These are phyloP conservation scores for Sicus ferrugineus DNA, from an alignment of 2,888 invertebrate genomes.

Conservation along the genomic window DNA sequence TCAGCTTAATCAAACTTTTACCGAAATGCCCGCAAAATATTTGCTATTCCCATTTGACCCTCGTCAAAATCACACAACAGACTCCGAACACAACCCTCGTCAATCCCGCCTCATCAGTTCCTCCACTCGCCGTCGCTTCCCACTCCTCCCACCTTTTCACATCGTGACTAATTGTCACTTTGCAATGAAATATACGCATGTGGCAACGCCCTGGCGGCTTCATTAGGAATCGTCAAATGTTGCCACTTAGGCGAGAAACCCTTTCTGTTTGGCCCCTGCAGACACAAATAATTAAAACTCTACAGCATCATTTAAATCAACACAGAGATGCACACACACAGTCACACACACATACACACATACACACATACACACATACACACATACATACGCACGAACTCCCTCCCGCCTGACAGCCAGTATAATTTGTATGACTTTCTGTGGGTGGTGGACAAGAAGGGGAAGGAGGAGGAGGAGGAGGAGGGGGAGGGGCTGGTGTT, in stretches of 20 bases:
- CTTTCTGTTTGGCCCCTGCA: not conserved
- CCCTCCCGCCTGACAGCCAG: slow-evolving; percentile 19
- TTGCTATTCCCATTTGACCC: not conserved
- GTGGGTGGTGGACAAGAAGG: not conserved
- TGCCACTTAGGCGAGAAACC: not conserved
- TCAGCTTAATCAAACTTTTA: not conserved
- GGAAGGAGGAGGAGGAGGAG: not conserved
- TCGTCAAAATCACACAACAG: not conserved
- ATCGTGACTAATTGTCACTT: slow-evolving; percentile 20
- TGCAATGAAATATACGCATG: slow-evolving; percentile 12
- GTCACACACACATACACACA: not conserved
- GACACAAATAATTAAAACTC: slow-evolving; percentile 30
- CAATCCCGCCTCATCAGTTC: not conserved
- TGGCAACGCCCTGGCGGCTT: slow-evolving; percentile 17
- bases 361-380: not conserved
- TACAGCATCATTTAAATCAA: slow-evolving; percentile 24
- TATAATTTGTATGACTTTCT: too few species aligned
- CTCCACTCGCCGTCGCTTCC: not conserved
- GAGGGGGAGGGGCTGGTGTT: not conserved
- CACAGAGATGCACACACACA: too few species aligned
- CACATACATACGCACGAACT: not conserved
- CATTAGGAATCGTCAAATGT: slow-evolving; percentile 24
- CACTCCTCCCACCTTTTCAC: not conserved
- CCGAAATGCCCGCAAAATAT: too few species aligned
- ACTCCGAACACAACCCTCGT: not conserved